Evolutionary conservation across 2,113 vertebrate genomes (phyloP), one percentile per base, ranked within the genome.

Genomic region (Oenanthe oenanthe): DNA sequence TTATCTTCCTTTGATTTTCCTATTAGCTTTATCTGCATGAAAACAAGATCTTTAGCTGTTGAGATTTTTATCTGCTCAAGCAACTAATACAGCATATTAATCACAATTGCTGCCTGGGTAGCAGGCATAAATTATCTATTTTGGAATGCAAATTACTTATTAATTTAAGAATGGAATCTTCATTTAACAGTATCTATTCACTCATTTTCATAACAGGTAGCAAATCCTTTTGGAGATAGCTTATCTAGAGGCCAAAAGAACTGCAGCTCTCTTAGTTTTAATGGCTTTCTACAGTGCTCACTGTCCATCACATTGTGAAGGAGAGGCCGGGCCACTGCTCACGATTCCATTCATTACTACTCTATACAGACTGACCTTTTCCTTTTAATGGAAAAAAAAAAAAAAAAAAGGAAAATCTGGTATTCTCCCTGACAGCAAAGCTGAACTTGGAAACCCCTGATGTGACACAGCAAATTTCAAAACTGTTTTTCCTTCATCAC

Each of bases 1-100:
- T 94, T 73, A 85, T 83, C 84, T 82, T 88, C 67, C 54, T 94
- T 91, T 94, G 53, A 88, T 88, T 92, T 94, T 89, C 58, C 73
- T 84, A 85, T 91, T 91, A 94, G 84, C 20, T 32, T 75, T 88
- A 95, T 87, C 85, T 91, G 34, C 74, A 88, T 53, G 81, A 95
- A 95, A 93, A 94, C 42, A 95, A 89, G 47, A 67, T 83, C 63
- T 91, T 82, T 34, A 89, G 74, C 71, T 79, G 77, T 70, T 70
- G 40, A 89, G 78, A 95, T 96, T 85, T 94, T 94, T 85, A 95
- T 95, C 94, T 83, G 58, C 43, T 92, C 29, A 65, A 82, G 67
- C 42, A 83, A 70, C 77, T 88, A 94, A 89, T 58, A 58, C 71
- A 85, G 74, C 50, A 38, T 91, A 87, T 78, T 95, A 96, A 94